Evolutionary conservation across 1,140 invertebrate genomes (phyloP).

Genomic region (Cotesia vestalis): DNA sequence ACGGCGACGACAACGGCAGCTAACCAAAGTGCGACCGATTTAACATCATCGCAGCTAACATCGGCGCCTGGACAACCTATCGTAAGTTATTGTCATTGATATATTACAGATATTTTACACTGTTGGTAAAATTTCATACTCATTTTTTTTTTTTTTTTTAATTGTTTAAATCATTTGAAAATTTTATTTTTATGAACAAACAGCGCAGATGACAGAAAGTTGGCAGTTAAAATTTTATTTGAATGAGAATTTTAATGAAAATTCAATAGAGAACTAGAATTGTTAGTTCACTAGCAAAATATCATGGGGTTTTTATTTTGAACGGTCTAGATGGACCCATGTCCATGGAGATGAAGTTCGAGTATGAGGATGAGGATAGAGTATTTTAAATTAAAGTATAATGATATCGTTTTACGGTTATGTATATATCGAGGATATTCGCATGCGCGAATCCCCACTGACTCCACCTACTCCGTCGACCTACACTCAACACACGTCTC

Average conservation of each 20-base stretch:
- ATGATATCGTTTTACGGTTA: not conserved
- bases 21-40: not conserved
- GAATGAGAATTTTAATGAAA: too few species aligned
- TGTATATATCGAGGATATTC: slow-evolving; percentile 1
- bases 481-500: slow-evolving; percentile 12
- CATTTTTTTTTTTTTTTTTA: not conserved
- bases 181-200: too few species aligned
- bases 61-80: not conserved
- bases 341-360: too few species aligned
- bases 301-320: too few species aligned
- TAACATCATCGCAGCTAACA: not conserved
- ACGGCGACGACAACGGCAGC: slow-evolving; percentile 24
- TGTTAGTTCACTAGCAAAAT: too few species aligned
- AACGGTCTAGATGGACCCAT: too few species aligned
- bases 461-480: slow-evolving; percentile 31
- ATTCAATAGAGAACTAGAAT: too few species aligned
- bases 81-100: not conserved
- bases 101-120: not conserved
- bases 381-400: too few species aligned
- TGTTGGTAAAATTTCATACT: not conserved
- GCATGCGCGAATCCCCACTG: slow-evolving; percentile 37
- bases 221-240: too few species aligned
- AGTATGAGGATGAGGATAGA: too few species aligned
- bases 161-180: too few species aligned
- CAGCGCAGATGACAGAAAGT: too few species aligned